These are phyloP conservation scores for Diaprepes abbreviatus DNA, from an alignment of 2,888 invertebrate genomes.

Conservation along the genomic window DNA sequence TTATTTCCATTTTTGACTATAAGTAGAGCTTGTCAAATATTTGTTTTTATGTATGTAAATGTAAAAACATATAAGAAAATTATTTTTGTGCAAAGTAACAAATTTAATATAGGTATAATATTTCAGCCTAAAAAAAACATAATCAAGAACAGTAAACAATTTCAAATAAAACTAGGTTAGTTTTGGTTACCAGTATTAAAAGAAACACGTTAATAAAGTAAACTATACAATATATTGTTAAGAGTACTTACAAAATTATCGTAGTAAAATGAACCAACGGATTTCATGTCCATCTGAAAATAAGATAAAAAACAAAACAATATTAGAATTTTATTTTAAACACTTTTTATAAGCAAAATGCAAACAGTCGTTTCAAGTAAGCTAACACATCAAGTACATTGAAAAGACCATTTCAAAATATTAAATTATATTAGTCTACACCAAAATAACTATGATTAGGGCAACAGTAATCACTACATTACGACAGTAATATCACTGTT, in stretches of 20 bases:
- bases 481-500: conserved; percentile 25
- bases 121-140: too few species aligned
- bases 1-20: too few species aligned
- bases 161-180: too few species aligned
- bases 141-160: too few species aligned
- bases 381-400: conserved; percentile 19
- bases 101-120: too few species aligned
- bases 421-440: conserved; percentile 41
- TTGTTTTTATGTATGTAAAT: too few species aligned
- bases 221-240: too few species aligned
- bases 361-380: conserved; percentile 30
- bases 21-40: too few species aligned
- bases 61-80: too few species aligned
- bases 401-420: conserved; percentile 24
- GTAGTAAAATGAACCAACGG: conserved; percentile 96
- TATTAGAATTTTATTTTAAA: conserved; percentile 37
- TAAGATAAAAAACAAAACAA: conserved; percentile 59
- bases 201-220: too few species aligned
- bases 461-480: conserved; percentile 34
- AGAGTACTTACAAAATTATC: conserved; percentile 92
- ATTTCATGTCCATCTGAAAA: conserved; percentile 96
- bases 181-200: too few species aligned
- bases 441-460: conserved; percentile 32
- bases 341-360: conserved; percentile 39
- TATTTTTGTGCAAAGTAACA: too few species aligned